Base-by-base conservation (phyloP, 2,888 invertebrate species). In the Parnassius glacialis region DNA sequence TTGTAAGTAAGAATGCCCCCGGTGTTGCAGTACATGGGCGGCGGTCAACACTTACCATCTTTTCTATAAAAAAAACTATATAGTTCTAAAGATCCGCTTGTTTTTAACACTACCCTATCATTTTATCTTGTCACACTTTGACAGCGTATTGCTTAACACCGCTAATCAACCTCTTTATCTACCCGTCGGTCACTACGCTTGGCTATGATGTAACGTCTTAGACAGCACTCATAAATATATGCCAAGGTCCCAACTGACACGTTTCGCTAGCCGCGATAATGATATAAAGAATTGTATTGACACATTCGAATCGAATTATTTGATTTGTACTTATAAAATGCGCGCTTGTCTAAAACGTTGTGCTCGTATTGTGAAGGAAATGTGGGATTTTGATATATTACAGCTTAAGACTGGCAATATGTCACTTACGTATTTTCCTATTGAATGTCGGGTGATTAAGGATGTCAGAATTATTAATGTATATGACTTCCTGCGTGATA, bases 171-270 rank as follows among this genome's bases (percentile, higher is more conserved):
- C 48, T 55, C 62, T 55, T 63, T 63, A 63, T 63, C 62, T 55
- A 51, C 44, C 59, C 51, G 52, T 52, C 54, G 42, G 53, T 53
- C 61, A 48, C 56, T 45, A 54, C 52, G 55, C 59, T 52, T 55
- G 54, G 51, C 62, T 52, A 42, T 63, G 62, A 63, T 63, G 62
- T 63, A 63, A 63, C 47, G 55, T 51, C 41, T 55, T 63, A 52
- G 55, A 59, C 62, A 63, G 59, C 55, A 59, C 62, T 63, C 59
- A 52, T 59, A 52, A 59, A 63, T 63, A 63, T 63, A 51, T 63
- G 62, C 62, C 62, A 63, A 63, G 62, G 62, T 55, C 59, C 42
- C 20, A 3, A n/a, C 55, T 55, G 55, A 51, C 62, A 63, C 62
- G 62, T 63, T 63, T 63, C 62, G 62, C 62, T 59, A 52, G 51